Conservation (phyloP, 2,113 vertebrate species). For the Cheilinus undulatus region DNA sequence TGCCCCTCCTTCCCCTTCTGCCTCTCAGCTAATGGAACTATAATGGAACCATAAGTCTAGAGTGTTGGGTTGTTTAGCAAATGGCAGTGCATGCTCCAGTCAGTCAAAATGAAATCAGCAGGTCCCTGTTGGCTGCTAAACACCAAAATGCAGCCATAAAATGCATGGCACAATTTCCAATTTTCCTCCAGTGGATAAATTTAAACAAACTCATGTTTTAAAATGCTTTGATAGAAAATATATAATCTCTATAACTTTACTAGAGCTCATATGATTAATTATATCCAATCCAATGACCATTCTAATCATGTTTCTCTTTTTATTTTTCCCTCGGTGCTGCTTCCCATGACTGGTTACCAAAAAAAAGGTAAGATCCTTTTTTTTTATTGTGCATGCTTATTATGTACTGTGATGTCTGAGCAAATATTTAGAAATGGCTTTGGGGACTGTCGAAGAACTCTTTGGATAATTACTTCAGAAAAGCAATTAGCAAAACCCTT, state of each 20-base stretch:
- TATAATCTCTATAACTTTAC: not conserved
- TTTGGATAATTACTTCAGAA: slow-evolving; percentile 68
- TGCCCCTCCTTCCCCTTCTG: slow-evolving; percentile 4
- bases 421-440: slow-evolving; percentile 55
- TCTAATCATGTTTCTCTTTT: slow-evolving; percentile 56
- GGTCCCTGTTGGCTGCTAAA: slow-evolving; percentile 9
- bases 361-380: slow-evolving; percentile 75
- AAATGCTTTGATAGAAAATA: not conserved
- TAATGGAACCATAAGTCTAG: slow-evolving; percentile 54
- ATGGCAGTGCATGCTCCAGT: slow-evolving; percentile 40
- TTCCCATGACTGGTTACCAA: slow-evolving; percentile 46
- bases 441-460: slow-evolving; percentile 51
- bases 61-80: slow-evolving; percentile 50
- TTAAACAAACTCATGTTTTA: too few species aligned
- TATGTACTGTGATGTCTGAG: slow-evolving; percentile 35
- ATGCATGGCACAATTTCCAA: not conserved
- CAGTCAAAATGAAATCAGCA: slow-evolving; percentile 27
- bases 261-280: too few species aligned
- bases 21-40: slow-evolving; percentile 58
- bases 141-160: slow-evolving; percentile 1
- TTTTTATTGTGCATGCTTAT: slow-evolving; percentile 57
- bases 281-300: not conserved
- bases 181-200: not conserved
- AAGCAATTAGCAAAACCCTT: slow-evolving; percentile 70
- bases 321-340: slow-evolving; percentile 39